Evolutionary conservation across 53 echinoderm and acorn worm species (phyloP).

Genomic region (Actinopyga echinites): DNA sequence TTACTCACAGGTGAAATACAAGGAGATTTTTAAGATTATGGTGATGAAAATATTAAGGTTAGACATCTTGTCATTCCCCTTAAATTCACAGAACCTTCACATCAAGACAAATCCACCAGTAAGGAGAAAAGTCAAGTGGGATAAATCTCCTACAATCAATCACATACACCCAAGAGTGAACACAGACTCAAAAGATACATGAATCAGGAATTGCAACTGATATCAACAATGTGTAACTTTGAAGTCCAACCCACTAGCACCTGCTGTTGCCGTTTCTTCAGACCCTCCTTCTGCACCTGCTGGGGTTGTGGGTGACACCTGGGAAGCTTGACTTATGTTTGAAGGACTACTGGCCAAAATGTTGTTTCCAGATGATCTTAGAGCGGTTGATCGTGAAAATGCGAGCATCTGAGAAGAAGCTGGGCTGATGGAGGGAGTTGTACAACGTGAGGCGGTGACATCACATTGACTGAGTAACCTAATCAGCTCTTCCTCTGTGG

Average conservation of each 20-base stretch:
- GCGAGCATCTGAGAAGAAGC: constrained; percentile 84
- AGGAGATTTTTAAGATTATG: too few relatives aligned
- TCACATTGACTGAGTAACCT: constrained; percentile 83
- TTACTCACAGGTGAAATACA: too few relatives aligned
- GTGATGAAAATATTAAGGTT: too few relatives aligned
- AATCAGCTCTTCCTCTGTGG: constrained; percentile 89
- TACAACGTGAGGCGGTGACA: constrained; percentile 90
- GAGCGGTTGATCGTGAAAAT: constrained; percentile 73
- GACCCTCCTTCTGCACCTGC: constrained; percentile 73
- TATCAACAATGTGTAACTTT: constrained; percentile 72
- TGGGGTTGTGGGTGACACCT: neutral
- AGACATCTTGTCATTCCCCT: too few relatives aligned
- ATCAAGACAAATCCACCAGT: too few relatives aligned
- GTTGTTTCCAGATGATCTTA: constrained; percentile 70
- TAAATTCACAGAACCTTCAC: too few relatives aligned
- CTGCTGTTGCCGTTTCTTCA: constrained; percentile 30
- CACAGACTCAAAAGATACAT: too few relatives aligned
- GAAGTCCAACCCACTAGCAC: constrained; percentile 36
- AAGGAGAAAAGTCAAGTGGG: too few relatives aligned
- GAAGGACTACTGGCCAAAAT: constrained; percentile 10
- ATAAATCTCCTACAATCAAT: too few relatives aligned
- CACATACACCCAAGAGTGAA: too few relatives aligned
- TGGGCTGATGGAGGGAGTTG: constrained; percentile 98
- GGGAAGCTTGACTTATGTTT: neutral
- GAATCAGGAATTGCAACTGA: too few relatives aligned